Conservation (phyloP, 2,113 vertebrate genomes). For the Jaculus jaculus region DNA sequence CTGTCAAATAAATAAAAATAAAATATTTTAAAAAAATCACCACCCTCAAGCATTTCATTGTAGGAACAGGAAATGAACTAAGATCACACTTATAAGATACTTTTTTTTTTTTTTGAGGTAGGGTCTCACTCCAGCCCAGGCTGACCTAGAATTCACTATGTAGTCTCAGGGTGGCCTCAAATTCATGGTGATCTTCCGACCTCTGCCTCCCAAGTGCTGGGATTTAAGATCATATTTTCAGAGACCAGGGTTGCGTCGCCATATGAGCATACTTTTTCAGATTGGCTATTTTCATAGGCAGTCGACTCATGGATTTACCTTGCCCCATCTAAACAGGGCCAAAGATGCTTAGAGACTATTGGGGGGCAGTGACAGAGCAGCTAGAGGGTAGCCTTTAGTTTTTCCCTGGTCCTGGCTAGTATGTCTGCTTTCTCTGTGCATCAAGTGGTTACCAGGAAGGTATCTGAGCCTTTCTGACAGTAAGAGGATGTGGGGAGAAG, state of each 20-base stretch:
- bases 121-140: no score
- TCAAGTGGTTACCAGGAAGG: not conserved
- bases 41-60: not conserved
- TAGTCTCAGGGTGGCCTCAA: no score
- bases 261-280: not conserved
- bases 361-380: no score
- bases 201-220: no score
- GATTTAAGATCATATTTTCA: not conserved
- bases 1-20: no score
- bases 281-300: not conserved
- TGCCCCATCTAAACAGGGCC: not conserved
- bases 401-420: not conserved
- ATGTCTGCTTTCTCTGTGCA: not conserved
- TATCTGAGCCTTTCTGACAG: not conserved
- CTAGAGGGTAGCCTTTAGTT: not conserved
- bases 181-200: no score
- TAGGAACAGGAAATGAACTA: not conserved
- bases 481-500: not conserved
- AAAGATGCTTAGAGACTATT: not conserved
- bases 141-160: no score
- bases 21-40: no score
- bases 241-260: fast-evolving
- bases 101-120: no score
- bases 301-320: not conserved
- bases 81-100: no score